Conservation (phyloP, 1,140 invertebrate species). For the Pinna nobilis region DNA sequence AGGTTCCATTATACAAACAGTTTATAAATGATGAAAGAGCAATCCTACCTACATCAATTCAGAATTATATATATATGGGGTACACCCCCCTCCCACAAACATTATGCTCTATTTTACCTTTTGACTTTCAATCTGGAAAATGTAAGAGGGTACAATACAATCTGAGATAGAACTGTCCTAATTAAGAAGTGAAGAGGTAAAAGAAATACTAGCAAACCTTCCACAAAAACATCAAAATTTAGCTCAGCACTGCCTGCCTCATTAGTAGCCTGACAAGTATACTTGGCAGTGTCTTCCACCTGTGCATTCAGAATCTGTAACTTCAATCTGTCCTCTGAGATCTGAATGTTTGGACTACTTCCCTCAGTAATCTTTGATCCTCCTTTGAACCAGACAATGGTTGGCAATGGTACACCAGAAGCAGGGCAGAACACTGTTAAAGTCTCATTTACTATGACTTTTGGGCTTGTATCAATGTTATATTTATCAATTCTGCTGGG, state of each 20-base stretch:
- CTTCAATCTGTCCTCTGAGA: constrained; percentile 49
- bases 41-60: too few species aligned
- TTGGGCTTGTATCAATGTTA: constrained; percentile 57
- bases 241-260: constrained; percentile 71
- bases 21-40: too few species aligned
- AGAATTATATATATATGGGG: too few species aligned
- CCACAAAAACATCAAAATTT: constrained; percentile 71
- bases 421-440: constrained; percentile 67
- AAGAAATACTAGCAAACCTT: constrained; percentile 56
- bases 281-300: constrained; percentile 72
- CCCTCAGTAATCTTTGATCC: constrained; percentile 46
- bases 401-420: constrained; percentile 67
- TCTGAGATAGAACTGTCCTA: too few species aligned
- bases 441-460: constrained; percentile 58
- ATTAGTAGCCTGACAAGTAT: constrained; percentile 76
- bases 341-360: constrained; percentile 23
- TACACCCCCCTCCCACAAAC: too few species aligned
- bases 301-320: constrained; percentile 71
- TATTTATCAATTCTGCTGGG: constrained; percentile 67
- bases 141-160: too few species aligned
- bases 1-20: too few species aligned
- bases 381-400: constrained; percentile 73
- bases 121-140: too few species aligned
- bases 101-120: too few species aligned
- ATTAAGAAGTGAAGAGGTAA: background rate